phyloP scores from a whole-genome alignment of 2,888 invertebrate species.

The Acanthosepion lycidas region DNA sequence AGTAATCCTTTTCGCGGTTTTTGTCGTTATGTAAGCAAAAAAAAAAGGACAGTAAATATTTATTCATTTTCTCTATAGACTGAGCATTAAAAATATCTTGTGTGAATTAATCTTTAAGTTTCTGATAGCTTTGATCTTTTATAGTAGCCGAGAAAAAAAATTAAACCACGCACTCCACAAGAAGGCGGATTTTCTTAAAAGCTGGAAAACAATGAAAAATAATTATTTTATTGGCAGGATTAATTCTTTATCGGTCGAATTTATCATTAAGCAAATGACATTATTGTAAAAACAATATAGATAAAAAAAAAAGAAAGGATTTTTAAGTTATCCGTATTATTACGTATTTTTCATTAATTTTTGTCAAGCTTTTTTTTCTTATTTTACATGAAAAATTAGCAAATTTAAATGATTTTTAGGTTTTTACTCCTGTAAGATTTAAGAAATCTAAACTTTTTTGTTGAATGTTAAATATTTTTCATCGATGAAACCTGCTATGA shows the following conservation, averaged over 20 bases:
- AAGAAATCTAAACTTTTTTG: too few relatives aligned
- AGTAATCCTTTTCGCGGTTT: background rate
- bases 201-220: background rate
- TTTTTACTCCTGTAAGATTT: too few relatives aligned
- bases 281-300: too few relatives aligned
- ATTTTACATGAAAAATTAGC: too few relatives aligned
- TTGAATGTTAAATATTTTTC: too few relatives aligned
- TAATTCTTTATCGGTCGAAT: background rate
- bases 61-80: background rate
- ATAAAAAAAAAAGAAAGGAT: too few relatives aligned
- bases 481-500: too few relatives aligned
- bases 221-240: background rate
- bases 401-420: too few relatives aligned
- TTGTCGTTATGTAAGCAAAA: background rate
- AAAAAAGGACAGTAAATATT: background rate
- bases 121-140: background rate
- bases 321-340: too few relatives aligned
- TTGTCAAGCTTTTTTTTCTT: too few relatives aligned
- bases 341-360: too few relatives aligned
- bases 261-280: background rate
- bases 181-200: background rate
- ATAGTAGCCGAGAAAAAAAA: background rate
- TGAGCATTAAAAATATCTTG: background rate
- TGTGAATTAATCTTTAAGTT: too few relatives aligned
- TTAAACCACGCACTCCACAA: background rate